phyloP scores from a whole-genome alignment of 1,140 invertebrate species.

The Philotrypesis tridentata region DNA sequence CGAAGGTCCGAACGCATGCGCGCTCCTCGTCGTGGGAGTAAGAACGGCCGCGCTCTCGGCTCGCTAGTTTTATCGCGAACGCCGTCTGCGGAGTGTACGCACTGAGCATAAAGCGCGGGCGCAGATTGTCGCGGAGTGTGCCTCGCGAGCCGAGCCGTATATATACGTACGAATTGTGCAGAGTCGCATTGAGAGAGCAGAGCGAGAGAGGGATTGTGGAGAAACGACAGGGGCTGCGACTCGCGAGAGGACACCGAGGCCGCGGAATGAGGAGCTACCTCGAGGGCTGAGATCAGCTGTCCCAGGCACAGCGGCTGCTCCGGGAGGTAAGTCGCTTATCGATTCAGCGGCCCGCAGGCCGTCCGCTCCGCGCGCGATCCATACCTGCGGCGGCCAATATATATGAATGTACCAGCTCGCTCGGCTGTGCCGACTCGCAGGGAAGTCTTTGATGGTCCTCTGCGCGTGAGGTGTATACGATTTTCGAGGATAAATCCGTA shows the following conservation, averaged over 20 bases:
- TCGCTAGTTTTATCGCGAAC: not conserved
- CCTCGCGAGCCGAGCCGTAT: too few relatives aligned
- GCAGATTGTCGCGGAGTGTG: too few relatives aligned
- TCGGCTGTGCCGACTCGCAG: too few relatives aligned
- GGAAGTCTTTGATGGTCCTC: too few relatives aligned
- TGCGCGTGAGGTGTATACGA: too few relatives aligned
- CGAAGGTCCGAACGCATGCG: conserved; percentile 42
- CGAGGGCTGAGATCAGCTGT: not conserved
- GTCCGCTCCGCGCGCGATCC: not conserved
- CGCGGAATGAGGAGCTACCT: not conserved
- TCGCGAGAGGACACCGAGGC: not conserved
- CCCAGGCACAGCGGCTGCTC: not conserved
- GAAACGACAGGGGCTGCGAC: not conserved
- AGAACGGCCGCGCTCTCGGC: not conserved
- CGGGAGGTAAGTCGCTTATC: conserved; percentile 6
- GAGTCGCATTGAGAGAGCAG: too few relatives aligned
- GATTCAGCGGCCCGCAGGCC: not conserved
- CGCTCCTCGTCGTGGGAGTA: conserved; percentile 3
- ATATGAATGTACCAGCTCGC: not conserved
- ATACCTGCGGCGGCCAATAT: not conserved
- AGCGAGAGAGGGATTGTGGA: not conserved
- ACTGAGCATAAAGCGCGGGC: not conserved
- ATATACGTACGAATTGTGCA: too few relatives aligned
- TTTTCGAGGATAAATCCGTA: too few relatives aligned
- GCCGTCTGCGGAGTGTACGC: not conserved